A percentile compares a stretch with the other conserved stretches of the same genome.
Conservation (phyloP, 2,888 invertebrate species). For the Chironomus tentans region DNA sequence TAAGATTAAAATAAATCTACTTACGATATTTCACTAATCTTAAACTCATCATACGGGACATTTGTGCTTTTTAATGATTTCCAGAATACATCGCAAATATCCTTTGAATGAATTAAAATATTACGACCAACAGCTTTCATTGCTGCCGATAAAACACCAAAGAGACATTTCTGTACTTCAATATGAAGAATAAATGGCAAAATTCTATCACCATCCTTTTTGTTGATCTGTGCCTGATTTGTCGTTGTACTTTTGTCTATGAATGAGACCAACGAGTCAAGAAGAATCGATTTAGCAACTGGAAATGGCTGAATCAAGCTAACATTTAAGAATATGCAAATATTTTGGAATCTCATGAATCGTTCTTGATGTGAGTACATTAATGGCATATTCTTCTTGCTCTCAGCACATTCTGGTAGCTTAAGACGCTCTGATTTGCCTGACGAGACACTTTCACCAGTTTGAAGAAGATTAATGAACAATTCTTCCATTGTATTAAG, state of each 20-base stretch:
- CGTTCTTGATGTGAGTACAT: constrained; percentile 25
- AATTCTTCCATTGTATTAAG: constrained; percentile 5
- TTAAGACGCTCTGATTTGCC: constrained; percentile 13
- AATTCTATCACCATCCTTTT: constrained; percentile 34
- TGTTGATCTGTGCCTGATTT: constrained; percentile 32
- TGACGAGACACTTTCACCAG: neutral
- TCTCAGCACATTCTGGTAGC: constrained; percentile 9
- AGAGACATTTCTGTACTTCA: constrained; percentile 33
- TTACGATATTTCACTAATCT: neutral
- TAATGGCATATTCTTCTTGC: constrained; percentile 18
- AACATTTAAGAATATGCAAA: constrained; percentile 29
- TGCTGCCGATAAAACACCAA: constrained; percentile 32
- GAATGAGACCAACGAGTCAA: constrained; percentile 34
- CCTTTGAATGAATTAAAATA: constrained; percentile 7
- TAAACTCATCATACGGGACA: neutral
- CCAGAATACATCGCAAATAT: constrained; percentile 9
- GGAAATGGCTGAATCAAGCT: constrained; percentile 34
- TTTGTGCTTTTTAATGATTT: constrained; percentile 15
- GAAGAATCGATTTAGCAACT: constrained; percentile 33
- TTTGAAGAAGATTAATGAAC: neutral
- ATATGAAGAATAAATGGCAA: constrained; percentile 34
- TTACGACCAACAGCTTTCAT: constrained; percentile 30
- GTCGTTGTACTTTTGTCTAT: constrained; percentile 34
- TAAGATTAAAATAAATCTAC: no score
- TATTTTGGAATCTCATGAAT: constrained; percentile 28